Conservation (phyloP, 2,888 invertebrate species). For the Sesamia inferens region DNA sequence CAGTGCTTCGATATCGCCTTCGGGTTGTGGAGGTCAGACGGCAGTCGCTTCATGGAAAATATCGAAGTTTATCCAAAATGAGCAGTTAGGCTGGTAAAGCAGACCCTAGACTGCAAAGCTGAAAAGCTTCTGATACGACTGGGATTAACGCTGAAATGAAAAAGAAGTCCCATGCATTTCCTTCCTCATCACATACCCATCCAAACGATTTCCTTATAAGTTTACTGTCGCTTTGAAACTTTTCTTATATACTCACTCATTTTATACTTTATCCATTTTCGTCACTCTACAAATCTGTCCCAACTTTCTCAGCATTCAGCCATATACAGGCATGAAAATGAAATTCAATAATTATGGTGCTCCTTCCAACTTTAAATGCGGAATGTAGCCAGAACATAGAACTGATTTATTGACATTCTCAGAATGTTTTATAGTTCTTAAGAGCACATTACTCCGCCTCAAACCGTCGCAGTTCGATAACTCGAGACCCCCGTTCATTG, state of each 20-base stretch:
- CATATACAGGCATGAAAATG: not conserved
- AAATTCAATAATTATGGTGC: not conserved
- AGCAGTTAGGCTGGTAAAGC: too few species aligned
- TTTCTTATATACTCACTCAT: not conserved
- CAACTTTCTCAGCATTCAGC: not conserved
- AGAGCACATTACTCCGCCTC: conserved; percentile 12
- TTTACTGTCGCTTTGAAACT: not conserved
- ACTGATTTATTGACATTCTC: conserved; percentile 18
- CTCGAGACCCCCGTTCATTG: conserved; percentile 43
- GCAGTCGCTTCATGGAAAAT: too few species aligned
- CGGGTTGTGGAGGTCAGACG: too few species aligned
- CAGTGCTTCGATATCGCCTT: too few species aligned
- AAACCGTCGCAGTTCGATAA: conserved; percentile 20
- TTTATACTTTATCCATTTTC: not conserved
- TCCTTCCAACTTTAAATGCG: not conserved
- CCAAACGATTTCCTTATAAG: not conserved
- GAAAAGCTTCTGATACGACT: too few species aligned
- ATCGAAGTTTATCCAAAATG: too few species aligned
- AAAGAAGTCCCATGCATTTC: not conserved
- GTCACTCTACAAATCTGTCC: not conserved
- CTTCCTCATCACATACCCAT: not conserved
- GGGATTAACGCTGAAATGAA: too few species aligned
- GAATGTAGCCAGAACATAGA: not conserved
- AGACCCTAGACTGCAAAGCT: too few species aligned
- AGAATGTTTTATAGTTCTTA: conserved; percentile 20